Conservation (phyloP, 1,140 invertebrate species). For the Meteorus sp. region DNA sequence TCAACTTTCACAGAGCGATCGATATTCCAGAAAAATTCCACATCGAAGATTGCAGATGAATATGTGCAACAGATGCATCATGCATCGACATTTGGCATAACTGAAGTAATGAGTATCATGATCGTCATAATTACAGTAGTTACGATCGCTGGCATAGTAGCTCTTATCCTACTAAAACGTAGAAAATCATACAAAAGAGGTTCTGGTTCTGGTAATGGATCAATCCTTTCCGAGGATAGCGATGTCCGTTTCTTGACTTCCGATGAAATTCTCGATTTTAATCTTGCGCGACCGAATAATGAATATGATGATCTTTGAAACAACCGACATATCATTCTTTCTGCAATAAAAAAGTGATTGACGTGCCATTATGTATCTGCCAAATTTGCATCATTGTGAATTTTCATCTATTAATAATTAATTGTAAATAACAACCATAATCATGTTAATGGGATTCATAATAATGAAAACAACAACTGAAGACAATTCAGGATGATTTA, state of each 20-base stretch:
- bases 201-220: slow-evolving; percentile 34
- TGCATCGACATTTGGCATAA: slow-evolving; percentile 29
- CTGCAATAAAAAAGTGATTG: too few species aligned
- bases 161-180: slow-evolving; percentile 39
- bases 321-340: background rate
- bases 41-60: slow-evolving; percentile 7
- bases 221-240: slow-evolving; percentile 56
- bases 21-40: background rate
- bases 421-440: background rate
- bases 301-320: slow-evolving; percentile 42
- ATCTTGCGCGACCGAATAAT: slow-evolving; percentile 52
- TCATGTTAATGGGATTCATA: background rate
- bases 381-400: too few species aligned
- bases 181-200: slow-evolving; percentile 46
- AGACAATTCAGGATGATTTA: background rate
- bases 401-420: too few species aligned
- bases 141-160: slow-evolving; percentile 32
- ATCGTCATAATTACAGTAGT: slow-evolving; percentile 40
- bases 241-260: slow-evolving; percentile 63
- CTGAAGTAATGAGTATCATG: slow-evolving; percentile 37
- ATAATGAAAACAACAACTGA: background rate
- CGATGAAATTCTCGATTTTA: slow-evolving; percentile 62
- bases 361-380: too few species aligned
- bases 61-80: slow-evolving; percentile 7
- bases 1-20: background rate